These are phyloP conservation scores for Corythornis leucogaster DNA, from an alignment of 2,797 vertebrate genomes.

Conservation along the genomic window DNA sequence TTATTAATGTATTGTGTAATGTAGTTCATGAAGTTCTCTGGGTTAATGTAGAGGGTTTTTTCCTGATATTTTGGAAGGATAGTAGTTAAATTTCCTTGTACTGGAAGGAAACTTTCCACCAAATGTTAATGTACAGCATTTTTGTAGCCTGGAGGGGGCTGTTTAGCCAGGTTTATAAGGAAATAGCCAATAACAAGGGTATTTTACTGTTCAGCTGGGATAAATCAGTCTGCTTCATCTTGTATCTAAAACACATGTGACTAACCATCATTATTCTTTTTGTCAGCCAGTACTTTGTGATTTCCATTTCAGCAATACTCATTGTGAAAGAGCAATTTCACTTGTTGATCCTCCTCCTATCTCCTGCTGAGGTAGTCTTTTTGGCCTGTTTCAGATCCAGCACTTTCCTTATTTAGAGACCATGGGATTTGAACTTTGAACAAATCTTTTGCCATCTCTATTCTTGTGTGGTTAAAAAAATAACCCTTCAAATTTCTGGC, in stretches of 20 bases:
- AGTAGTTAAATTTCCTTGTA: not conserved
- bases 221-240: constrained; percentile 8
- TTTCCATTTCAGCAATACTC: constrained; percentile 7
- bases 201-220: constrained; percentile 8
- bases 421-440: not conserved
- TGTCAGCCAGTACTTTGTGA: constrained; percentile 31
- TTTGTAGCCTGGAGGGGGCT: not conserved
- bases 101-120: not conserved
- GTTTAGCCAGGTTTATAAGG: not conserved
- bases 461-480: not conserved
- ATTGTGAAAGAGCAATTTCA: constrained; percentile 12
- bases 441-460: not conserved
- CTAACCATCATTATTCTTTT: constrained; percentile 23
- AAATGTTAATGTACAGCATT: not conserved
- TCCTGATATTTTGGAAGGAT: not conserved
- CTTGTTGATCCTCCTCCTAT: constrained; percentile 13
- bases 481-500: not conserved
- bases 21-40: not conserved
- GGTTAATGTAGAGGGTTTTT: not conserved
- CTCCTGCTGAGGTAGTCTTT: constrained; percentile 32
- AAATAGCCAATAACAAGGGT: not conserved
- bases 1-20: not conserved
- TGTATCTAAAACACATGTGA: constrained; percentile 19
- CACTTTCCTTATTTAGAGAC: not conserved
- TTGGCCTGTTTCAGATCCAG: constrained; percentile 7